Percentiles rank a stretch among this genome's conserved stretches.
These are phyloP conservation scores for Chunga burmeisteri DNA, from an alignment of 2,113 vertebrate genomes.

Conservation along the genomic window DNA sequence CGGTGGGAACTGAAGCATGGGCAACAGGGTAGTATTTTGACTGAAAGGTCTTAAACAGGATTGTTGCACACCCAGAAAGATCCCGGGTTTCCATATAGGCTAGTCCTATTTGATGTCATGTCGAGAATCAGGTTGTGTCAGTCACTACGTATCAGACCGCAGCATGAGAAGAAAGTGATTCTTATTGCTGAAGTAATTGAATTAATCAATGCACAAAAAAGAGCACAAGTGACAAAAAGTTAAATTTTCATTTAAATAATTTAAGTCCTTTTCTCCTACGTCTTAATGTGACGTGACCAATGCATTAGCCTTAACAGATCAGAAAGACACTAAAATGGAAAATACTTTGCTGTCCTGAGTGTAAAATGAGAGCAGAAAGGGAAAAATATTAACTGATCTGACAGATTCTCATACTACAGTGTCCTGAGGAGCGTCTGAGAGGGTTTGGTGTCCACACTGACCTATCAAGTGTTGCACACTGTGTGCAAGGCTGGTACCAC, in stretches of 20 bases:
- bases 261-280: not conserved
- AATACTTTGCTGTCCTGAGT: not conserved
- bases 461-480: fast-evolving
- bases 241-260: not conserved
- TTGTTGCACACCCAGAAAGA: not conserved
- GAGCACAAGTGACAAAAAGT: not conserved
- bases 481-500: not conserved
- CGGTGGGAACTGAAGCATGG: not conserved
- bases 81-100: not conserved
- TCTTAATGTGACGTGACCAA: not conserved
- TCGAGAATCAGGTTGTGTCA: not conserved
- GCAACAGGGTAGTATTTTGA: not conserved
- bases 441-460: not conserved
- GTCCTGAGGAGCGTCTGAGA: not conserved
- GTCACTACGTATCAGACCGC: not conserved
- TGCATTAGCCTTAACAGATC: not conserved
- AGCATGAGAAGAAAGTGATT: not conserved
- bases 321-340: not conserved
- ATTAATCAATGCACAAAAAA: not conserved
- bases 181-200: not conserved
- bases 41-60: not conserved
- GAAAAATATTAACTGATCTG: not conserved
- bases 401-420: not conserved
- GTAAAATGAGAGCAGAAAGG: not conserved
- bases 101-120: not conserved